Percentiles rank a stretch among this genome's conserved stretches.
These are phyloP conservation scores for Notarius lentiginosus DNA, from an alignment of 2,113 vertebrate species.

Conservation along the genomic window DNA sequence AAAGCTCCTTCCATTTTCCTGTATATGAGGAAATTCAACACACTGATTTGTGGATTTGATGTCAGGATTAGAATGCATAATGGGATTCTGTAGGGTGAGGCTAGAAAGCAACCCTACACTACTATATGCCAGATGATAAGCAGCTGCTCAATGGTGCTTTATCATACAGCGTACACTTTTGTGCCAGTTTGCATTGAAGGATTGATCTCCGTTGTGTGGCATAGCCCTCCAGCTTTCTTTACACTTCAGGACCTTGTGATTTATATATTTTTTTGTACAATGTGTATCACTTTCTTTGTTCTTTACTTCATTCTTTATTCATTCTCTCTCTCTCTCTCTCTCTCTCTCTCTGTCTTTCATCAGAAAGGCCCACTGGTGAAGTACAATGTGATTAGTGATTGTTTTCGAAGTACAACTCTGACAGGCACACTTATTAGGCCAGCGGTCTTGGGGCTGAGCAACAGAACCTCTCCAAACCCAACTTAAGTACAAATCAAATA, in stretches of 20 bases:
- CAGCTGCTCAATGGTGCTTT: background rate
- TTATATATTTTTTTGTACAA: constrained; percentile 30
- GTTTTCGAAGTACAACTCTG: constrained; percentile 32
- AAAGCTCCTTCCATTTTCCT: constrained; percentile 15
- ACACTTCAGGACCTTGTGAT: constrained; percentile 29
- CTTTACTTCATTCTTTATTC: background rate
- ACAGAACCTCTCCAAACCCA: constrained; percentile 27
- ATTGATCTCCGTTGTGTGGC: constrained; percentile 18
- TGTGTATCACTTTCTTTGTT: constrained; percentile 12
- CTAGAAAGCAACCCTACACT: background rate
- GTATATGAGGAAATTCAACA: constrained; percentile 1
- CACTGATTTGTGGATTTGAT: background rate
- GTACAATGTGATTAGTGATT: constrained; percentile 40
- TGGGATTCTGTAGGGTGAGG: background rate
- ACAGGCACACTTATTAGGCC: constrained; percentile 39
- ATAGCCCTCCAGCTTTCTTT: constrained; percentile 18
- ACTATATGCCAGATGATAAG: background rate
- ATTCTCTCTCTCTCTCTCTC: background rate
- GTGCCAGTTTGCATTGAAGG: background rate
- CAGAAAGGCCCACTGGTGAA: constrained; percentile 35
- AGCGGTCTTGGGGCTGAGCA: constrained; percentile 23
- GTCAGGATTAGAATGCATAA: constrained; percentile 12
- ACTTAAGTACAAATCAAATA: background rate
- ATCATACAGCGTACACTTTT: background rate
- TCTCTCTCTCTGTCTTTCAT: background rate